Evolutionary conservation across 1,140 invertebrate genomes (phyloP).

Genomic region (Temnothorax nylanderi): DNA sequence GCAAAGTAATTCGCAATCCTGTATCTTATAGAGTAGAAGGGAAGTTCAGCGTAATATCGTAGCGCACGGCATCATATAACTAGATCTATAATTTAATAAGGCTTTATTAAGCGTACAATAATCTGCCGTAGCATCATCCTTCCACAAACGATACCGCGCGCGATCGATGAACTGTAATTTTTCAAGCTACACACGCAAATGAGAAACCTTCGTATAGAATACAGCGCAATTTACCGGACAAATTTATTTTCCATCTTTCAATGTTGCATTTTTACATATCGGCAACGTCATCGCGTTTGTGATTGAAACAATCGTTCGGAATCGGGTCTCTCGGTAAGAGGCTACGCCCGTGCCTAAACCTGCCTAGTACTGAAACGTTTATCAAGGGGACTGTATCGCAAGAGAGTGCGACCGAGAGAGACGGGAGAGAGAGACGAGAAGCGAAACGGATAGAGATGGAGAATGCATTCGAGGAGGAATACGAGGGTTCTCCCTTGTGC

Average conservation of each 20-base stretch:
- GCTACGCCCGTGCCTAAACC: constrained; percentile 65
- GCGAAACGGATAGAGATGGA: constrained; percentile 1
- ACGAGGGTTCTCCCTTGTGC: constrained; percentile 75
- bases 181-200: neutral
- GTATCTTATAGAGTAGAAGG: neutral
- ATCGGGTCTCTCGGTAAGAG: neutral
- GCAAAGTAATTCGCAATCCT: neutral
- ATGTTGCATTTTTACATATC: neutral
- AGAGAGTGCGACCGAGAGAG: neutral
- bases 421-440: neutral
- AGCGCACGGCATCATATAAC: neutral
- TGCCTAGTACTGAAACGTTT: constrained; percentile 66
- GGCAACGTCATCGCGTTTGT: neutral
- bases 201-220: neutral
- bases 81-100: neutral
- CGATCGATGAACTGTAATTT: constrained; percentile 26
- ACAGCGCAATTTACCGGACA: neutral
- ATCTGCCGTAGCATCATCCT: neutral
- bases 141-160: neutral
- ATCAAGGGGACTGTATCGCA: constrained; percentile 63
- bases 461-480: constrained; percentile 10
- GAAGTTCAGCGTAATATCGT: neutral
- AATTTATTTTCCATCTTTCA: neutral
- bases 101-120: neutral
- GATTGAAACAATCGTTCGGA: neutral